phyloP scores from a whole-genome alignment of 2,888 invertebrate genomes.

The Uropetala carovei region DNA sequence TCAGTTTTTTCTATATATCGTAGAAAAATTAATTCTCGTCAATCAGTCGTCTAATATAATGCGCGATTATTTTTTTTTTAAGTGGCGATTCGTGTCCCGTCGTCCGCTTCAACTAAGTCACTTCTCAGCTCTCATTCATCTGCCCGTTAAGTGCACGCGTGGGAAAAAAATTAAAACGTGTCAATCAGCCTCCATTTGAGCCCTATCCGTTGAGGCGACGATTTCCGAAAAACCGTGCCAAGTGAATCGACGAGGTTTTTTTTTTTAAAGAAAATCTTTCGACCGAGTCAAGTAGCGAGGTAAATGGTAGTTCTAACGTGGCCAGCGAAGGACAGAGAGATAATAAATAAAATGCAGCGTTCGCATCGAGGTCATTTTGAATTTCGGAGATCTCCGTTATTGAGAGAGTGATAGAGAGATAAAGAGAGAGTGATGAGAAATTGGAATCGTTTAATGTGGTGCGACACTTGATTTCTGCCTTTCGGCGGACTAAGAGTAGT shows the following conservation, averaged over 20 bases:
- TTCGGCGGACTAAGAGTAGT: neutral
- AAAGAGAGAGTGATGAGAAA: neutral
- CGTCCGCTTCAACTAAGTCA: too few relatives aligned
- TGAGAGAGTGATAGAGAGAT: neutral
- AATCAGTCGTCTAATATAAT: too few relatives aligned
- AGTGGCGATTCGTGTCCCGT: too few relatives aligned
- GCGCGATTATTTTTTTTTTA: too few relatives aligned
- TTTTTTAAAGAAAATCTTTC: neutral
- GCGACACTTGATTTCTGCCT: conserved; percentile 28
- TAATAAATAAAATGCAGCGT: neutral
- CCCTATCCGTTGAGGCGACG: neutral
- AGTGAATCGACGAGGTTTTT: neutral
- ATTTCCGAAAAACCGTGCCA: neutral
- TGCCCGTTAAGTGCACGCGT: neutral
- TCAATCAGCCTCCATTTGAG: neutral
- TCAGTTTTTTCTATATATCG: too few relatives aligned
- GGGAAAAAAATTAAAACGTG: neutral
- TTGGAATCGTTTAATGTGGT: conserved; percentile 28
- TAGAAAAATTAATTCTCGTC: too few relatives aligned
- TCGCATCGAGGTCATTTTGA: neutral
- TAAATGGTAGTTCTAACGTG: neutral
- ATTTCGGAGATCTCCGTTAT: neutral
- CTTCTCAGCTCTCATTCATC: neutral
- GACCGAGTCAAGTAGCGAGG: neutral
- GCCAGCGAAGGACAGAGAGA: neutral